Conservation (phyloP, 2,888 invertebrate genomes). For the Lasioglossum villosulum region DNA sequence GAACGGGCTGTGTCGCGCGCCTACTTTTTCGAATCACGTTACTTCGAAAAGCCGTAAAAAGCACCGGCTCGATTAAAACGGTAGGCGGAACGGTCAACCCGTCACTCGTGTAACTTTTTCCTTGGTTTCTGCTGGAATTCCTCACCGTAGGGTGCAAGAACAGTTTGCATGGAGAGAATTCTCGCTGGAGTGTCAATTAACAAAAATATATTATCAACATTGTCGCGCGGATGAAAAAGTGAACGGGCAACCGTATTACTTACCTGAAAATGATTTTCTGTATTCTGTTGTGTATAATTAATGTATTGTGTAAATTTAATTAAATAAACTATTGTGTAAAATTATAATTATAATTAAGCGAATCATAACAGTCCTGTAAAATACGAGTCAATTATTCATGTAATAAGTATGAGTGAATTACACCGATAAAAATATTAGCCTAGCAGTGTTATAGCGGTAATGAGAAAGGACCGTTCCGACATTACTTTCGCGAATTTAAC, state of each 20-base stretch:
- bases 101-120: slow-evolving; percentile 53
- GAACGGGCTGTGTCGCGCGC: slow-evolving; percentile 17
- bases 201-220: slow-evolving; percentile 19
- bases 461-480: background rate
- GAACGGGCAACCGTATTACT: no score
- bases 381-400: background rate
- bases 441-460: background rate
- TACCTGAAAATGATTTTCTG: no score
- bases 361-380: background rate
- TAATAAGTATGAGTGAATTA: background rate
- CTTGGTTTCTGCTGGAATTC: slow-evolving; percentile 49
- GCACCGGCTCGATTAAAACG: slow-evolving; percentile 57
- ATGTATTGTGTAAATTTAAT: no score
- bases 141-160: slow-evolving; percentile 27
- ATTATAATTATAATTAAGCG: no score
- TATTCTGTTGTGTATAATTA: background rate
- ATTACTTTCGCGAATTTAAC: slow-evolving; percentile 43
- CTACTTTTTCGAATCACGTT: slow-evolving; percentile 40
- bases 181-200: slow-evolving; percentile 33
- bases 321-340: no score
- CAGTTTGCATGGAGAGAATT: slow-evolving; percentile 37
- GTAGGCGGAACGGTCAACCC: slow-evolving; percentile 58
- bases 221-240: background rate
- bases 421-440: background rate
- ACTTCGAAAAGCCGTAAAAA: slow-evolving; percentile 53